phyloP scores from a whole-genome alignment of 2,113 vertebrate genomes.

The Limnothrissa miodon region DNA sequence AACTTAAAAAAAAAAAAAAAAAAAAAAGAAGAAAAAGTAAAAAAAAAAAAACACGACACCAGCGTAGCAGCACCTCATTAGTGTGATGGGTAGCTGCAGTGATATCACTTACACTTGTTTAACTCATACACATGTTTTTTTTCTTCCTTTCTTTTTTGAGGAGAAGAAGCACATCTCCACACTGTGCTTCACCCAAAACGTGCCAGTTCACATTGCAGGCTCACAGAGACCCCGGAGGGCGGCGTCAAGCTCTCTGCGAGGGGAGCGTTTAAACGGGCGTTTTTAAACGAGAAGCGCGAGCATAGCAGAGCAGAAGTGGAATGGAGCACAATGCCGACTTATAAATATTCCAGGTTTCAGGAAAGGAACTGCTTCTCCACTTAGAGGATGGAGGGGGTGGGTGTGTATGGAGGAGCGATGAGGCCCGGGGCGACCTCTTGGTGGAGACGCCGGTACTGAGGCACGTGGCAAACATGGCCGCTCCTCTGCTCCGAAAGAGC shows the following conservation, averaged over 20 bases:
- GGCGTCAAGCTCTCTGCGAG: background rate
- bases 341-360: conserved; percentile 37
- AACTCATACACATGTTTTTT: no score
- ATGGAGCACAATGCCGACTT: conserved; percentile 22
- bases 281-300: background rate
- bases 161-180: background rate
- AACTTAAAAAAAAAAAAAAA: background rate
- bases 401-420: background rate
- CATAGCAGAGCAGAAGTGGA: background rate
- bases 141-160: background rate
- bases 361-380: conserved; percentile 16
- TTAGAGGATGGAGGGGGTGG: background rate
- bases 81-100: background rate
- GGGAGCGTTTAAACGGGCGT: conserved; percentile 28
- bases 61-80: background rate
- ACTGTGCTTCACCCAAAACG: background rate
- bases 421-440: background rate
- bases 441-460: background rate
- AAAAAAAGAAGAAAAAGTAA: background rate
- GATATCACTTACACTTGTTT: background rate
- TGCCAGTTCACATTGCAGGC: background rate
- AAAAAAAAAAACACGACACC: background rate
- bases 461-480: background rate
- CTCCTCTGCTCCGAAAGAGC: background rate
- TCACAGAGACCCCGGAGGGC: background rate